Evolutionary conservation across 2,888 invertebrate genomes (phyloP).

Genomic region (Zaprionus lineosus): DNA sequence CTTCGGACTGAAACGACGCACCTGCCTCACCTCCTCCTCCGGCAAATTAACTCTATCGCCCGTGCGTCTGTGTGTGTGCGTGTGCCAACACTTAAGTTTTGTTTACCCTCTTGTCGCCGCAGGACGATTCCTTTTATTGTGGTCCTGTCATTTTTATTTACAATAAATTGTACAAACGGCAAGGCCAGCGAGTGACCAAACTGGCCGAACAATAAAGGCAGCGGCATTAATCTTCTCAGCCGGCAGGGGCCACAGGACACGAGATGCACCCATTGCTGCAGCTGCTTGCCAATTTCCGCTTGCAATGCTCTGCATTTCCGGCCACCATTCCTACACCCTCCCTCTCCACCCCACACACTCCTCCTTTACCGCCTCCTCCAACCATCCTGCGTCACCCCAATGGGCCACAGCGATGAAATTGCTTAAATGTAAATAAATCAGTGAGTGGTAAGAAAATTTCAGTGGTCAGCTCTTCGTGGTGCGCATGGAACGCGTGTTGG

Average conservation of each 20-base stretch:
- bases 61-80: no score
- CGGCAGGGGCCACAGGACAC: constrained; percentile 11
- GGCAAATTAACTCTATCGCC: no score
- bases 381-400: no score
- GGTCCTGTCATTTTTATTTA: constrained; percentile 61
- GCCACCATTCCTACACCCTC: constrained; percentile 1
- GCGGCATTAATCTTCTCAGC: constrained; percentile 63
- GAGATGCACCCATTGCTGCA: constrained; percentile 29
- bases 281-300: constrained; percentile 73
- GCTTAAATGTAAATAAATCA: constrained; percentile 80
- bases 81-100: no score
- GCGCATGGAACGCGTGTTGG: constrained; percentile 11
- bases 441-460: constrained; percentile 79
- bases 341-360: not conserved
- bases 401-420: constrained; percentile 73
- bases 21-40: no score
- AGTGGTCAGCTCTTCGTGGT: constrained; percentile 65
- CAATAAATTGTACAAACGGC: constrained; percentile 70
- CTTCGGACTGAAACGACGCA: no score
- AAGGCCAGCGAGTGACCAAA: constrained; percentile 69
- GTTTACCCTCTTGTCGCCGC: not conserved
- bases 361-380: no score
- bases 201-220: constrained; percentile 70
- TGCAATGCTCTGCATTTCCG: constrained; percentile 74
- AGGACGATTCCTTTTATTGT: constrained; percentile 14